A percentile compares a stretch with the other conserved stretches of the same genome.
Conservation (phyloP, 2,113 vertebrate genomes). For the Odontophorus gujanensis region DNA sequence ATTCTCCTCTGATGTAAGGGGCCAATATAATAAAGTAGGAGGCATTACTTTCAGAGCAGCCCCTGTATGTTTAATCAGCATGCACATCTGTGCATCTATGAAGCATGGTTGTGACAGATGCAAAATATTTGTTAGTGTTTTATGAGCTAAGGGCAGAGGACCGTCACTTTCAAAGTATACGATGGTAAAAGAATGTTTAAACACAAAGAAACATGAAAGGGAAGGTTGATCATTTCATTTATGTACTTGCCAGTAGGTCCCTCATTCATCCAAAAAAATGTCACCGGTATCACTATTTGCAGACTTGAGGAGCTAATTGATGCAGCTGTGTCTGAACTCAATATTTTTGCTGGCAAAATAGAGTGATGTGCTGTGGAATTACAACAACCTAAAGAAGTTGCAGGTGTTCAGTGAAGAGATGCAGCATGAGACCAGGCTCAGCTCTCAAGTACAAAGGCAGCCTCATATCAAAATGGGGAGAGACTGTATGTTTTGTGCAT, state of each 20-base stretch:
- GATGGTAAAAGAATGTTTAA: conserved; percentile 61
- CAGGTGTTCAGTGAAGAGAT: conserved; percentile 62
- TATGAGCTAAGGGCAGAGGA: conserved; percentile 49
- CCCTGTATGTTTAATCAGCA: neutral
- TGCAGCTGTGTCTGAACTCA: conserved; percentile 70
- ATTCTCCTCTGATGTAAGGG: neutral
- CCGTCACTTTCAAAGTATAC: conserved; percentile 39
- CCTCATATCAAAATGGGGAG: conserved; percentile 6
- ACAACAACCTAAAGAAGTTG: neutral
- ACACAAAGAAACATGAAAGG: conserved; percentile 66
- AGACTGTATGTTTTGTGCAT: neutral
- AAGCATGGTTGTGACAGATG: conserved; percentile 29
- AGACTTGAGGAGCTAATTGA: conserved; percentile 69
- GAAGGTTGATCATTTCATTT: conserved; percentile 65
- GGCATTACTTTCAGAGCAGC: neutral
- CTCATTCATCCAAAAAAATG: conserved; percentile 64
- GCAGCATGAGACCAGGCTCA: conserved; percentile 43
- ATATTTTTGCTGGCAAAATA: conserved; percentile 69
- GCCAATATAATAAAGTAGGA: neutral
- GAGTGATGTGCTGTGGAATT: neutral
- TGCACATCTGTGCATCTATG: conserved; percentile 23
- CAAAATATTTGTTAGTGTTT: conserved; percentile 58
- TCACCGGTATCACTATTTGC: conserved; percentile 57
- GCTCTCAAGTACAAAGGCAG: neutral
- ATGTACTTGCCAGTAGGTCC: conserved; percentile 70